phyloP scores from a whole-genome alignment of 2,888 invertebrate genomes.

The Hyles lineata region DNA sequence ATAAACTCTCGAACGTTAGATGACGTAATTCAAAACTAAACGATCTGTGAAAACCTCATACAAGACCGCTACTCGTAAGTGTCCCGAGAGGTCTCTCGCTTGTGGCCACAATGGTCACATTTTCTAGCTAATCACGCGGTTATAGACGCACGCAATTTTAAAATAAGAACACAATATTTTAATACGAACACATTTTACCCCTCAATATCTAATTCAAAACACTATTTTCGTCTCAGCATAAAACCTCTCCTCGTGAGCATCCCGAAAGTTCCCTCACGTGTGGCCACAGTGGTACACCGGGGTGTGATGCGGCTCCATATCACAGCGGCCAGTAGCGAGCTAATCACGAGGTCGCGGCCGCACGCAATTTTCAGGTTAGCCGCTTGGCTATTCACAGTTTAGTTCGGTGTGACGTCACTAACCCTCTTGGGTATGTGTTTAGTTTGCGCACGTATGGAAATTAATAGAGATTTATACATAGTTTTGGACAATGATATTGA shows the following conservation, averaged over 20 bases:
- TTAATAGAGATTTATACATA: neutral
- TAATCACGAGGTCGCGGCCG: conserved; percentile 63
- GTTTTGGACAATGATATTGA: too few species aligned
- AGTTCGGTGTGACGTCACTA: conserved; percentile 30
- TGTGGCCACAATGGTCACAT: too few species aligned
- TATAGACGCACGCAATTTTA: too few species aligned
- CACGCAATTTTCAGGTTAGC: conserved; percentile 71
- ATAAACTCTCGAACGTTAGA: too few species aligned
- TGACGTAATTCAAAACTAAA: too few species aligned
- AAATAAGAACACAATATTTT: neutral
- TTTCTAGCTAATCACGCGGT: too few species aligned
- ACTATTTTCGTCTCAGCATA: conserved; percentile 38
- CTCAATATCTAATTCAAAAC: conserved; percentile 1
- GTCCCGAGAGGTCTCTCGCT: too few species aligned
- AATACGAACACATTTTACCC: neutral
- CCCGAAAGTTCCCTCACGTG: conserved; percentile 62
- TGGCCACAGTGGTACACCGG: conserved; percentile 53
- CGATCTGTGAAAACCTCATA: too few species aligned
- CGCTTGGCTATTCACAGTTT: conserved; percentile 43
- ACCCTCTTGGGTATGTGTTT: conserved; percentile 24
- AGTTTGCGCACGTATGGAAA: neutral
- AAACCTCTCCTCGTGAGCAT: conserved; percentile 60
- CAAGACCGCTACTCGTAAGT: too few species aligned
- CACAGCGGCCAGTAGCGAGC: conserved; percentile 61
- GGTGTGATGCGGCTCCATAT: conserved; percentile 54